Conservation (phyloP, 2,113 vertebrate species). For the Axis porcinus region DNA sequence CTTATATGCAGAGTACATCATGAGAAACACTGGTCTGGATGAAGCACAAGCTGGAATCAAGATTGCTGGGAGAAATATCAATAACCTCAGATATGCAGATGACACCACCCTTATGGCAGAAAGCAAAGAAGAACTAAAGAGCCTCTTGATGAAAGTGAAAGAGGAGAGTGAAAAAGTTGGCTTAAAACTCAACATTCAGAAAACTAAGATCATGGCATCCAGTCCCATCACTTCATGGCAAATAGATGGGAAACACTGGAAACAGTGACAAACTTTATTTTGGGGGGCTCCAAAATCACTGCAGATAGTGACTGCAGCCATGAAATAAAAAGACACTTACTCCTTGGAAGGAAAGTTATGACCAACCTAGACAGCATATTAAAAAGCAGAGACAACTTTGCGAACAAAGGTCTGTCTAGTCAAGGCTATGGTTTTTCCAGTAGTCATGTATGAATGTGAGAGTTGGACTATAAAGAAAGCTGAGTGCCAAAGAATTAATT, state of each 20-base stretch:
- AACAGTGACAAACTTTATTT: background rate
- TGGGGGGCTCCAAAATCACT: fast-evolving
- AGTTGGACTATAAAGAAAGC: background rate
- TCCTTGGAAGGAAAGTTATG: background rate
- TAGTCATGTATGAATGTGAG: background rate
- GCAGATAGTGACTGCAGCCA: background rate
- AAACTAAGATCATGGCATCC: background rate
- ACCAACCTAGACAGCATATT: background rate
- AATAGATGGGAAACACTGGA: background rate
- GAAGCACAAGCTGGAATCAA: background rate
- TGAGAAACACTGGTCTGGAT: fast-evolving
- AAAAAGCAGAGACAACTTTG: background rate
- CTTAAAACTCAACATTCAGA: background rate
- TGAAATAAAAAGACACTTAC: background rate
- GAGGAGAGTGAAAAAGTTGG: background rate
- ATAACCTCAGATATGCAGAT: background rate
- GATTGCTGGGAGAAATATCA: background rate
- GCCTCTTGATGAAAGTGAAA: background rate
- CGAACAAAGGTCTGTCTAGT: background rate
- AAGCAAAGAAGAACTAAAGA: background rate
- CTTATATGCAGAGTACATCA: background rate
- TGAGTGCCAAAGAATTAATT: background rate
- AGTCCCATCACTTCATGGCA: background rate
- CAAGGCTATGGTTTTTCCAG: background rate
- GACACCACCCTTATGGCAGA: background rate